Percentiles rank a stretch among this genome's conserved stretches.
Evolutionary conservation across 2,888 invertebrate species (phyloP).

Genomic region (Xestoiulus laeticollis): DNA sequence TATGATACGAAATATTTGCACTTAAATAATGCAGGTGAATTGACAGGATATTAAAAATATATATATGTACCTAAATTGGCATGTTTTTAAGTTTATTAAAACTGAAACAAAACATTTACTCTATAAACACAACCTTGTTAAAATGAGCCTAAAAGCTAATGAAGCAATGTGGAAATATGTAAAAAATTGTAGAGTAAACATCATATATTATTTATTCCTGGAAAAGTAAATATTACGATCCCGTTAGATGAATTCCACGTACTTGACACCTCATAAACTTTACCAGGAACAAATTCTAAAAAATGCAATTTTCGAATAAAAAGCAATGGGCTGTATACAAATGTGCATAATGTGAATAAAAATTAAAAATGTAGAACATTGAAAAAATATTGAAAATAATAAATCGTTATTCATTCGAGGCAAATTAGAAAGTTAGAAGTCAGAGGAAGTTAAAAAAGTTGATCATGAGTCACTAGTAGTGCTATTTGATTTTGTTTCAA

Average conservation of each 20-base stretch:
- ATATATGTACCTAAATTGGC: not conserved
- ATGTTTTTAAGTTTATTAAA: not conserved
- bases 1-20: not conserved
- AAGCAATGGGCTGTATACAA: too few species aligned
- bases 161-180: not conserved
- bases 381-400: too few species aligned
- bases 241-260: not conserved
- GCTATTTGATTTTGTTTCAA: too few species aligned
- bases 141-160: not conserved
- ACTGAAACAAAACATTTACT: not conserved
- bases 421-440: too few species aligned
- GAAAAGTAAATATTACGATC: not conserved
- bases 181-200: not conserved
- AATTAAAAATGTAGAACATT: too few species aligned
- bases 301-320: too few species aligned
- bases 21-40: not conserved
- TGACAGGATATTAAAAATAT: not conserved
- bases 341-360: too few species aligned
- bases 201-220: not conserved
- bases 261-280: not conserved
- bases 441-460: too few species aligned
- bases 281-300: too few species aligned
- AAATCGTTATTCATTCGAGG: too few species aligned
- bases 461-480: too few species aligned
- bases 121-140: not conserved